Evolutionary conservation across 1,140 invertebrate species (phyloP).

Genomic region (Cataglyphis hispanica): DNA sequence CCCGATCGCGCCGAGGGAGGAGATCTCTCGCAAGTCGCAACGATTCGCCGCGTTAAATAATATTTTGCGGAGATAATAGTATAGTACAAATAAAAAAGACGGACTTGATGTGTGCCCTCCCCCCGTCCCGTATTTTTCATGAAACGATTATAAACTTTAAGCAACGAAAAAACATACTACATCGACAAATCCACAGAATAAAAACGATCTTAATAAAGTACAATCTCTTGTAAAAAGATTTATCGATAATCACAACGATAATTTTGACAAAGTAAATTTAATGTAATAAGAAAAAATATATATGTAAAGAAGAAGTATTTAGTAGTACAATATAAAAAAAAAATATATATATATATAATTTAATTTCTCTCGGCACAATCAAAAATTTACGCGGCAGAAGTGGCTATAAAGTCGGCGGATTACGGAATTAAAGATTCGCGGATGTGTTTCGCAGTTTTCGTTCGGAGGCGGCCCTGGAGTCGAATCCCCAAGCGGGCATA

Average conservation of each 20-base stretch:
- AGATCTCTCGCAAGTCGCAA: not conserved
- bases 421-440: slow-evolving; percentile 84
- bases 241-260: not conserved
- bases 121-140: no score
- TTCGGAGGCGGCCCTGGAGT: slow-evolving; percentile 82
- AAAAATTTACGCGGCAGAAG: slow-evolving; percentile 29
- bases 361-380: not conserved
- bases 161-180: not conserved
- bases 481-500: slow-evolving; percentile 84
- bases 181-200: not conserved
- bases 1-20: not conserved
- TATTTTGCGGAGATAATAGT: not conserved
- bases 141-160: not conserved
- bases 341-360: not conserved
- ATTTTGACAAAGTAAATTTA: not conserved
- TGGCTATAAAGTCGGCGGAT: slow-evolving; percentile 65
- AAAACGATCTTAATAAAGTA: not conserved
- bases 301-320: not conserved
- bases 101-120: not conserved
- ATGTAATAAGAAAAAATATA: not conserved
- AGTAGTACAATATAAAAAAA: not conserved
- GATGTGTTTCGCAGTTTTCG: slow-evolving; percentile 83
- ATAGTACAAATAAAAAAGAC: not conserved
- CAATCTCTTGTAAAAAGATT: not conserved
- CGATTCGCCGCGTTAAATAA: slow-evolving; percentile 23